Base-by-base conservation (phyloP, 2,888 invertebrate genomes). In the Atrina japonica region DNA sequence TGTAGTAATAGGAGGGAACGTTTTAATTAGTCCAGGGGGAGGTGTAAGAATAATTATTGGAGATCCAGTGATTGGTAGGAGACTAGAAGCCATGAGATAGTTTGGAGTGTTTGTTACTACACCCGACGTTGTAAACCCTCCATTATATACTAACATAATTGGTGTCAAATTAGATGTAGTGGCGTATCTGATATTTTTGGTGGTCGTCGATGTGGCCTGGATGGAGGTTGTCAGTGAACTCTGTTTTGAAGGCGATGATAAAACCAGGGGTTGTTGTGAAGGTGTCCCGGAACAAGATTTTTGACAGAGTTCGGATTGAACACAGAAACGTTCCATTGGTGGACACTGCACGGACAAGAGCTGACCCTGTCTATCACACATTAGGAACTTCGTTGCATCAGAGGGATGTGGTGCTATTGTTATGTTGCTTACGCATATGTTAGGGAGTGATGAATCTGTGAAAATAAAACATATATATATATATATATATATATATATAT, bases 401-500 rank as follows among this genome's bases (percentile, higher is more conserved):
- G 73, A 76, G 0, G 85, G 85, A 66, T 83, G 83, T 6, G 83
- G 83, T 65, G 82, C 82, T 40, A 70, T 72, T 9, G 56, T 52
- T 11, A 75, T 52, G 23, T 50, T 40, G n/a, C 40, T 23, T 9
- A 25, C 35, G 40, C 50, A 63, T 25, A 52, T 50, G 35, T 52
- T 52, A 21, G 41, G 52, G 21, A 29, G 27, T 35, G 61, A 30
- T 18, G 14, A 16, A 30, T 47, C 49, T 61, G 49, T n/a, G n/a
- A n/a, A n/a, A n/a, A n/a, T 16, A 52, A 23, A 21, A 11, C 23
- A 23, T 11, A 41, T 11, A 41, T 2, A 52, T n/a, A 41, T 41
- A n/a, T n/a, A n/a, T n/a, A n/a, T n/a, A n/a, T n/a, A n/a, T n/a
- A n/a, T n/a, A n/a, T n/a, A n/a, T n/a, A n/a, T n/a, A n/a, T n/a